Base-by-base conservation (phyloP, 64 coral and sea anemone species). In the Montipora sp. region DNA sequence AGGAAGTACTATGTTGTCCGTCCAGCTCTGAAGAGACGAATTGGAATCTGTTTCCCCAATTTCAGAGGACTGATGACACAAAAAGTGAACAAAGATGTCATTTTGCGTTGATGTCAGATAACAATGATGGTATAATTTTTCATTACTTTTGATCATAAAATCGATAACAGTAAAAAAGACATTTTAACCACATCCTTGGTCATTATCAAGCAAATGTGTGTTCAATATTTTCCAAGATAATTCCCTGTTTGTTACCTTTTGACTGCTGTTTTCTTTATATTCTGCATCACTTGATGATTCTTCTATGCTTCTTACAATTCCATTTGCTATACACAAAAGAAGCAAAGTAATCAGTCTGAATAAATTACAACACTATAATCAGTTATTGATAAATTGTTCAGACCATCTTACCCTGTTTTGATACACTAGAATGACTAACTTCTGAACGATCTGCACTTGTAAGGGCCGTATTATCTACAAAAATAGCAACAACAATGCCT, bases 1-100 rank as follows among this genome's bases (percentile, higher is more conserved):
- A 2, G 98, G 98, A 46, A 99, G 95, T 20, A 97, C 92, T 65
- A 97, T 97, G 47, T 97, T 97, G 78, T 97, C 89, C 75, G 95
- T 89, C 95, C 95, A 97, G 75, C 92, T 94, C 47, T 97, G 95
- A 60, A 97, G 51, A 48, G 95, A 97, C 0, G 95, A 97, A 71
- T 60, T 97, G n/a, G 95, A 97, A 68, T 90, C 84, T 47, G 95
- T 92, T 83, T 97, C 95, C 0, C 92, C 95, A 48, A 76, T 75
- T 78, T 92, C 95, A 78, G 95, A 96, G 1, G 91, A 93, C 95
- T 96, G 81, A 18, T 5, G 66, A 59, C 2, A 72, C 7, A 81
- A 46, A 72, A 71, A 78, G 23, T 3, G 73, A 43, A 75, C 1
- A 0, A 90, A 79, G 4, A 36, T 16, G 4, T 21, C 68, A 21